Evolutionary conservation across 2,888 invertebrate species (phyloP), one percentile per base, ranked within the genome.

Genomic region (Drosophila merina): DNA sequence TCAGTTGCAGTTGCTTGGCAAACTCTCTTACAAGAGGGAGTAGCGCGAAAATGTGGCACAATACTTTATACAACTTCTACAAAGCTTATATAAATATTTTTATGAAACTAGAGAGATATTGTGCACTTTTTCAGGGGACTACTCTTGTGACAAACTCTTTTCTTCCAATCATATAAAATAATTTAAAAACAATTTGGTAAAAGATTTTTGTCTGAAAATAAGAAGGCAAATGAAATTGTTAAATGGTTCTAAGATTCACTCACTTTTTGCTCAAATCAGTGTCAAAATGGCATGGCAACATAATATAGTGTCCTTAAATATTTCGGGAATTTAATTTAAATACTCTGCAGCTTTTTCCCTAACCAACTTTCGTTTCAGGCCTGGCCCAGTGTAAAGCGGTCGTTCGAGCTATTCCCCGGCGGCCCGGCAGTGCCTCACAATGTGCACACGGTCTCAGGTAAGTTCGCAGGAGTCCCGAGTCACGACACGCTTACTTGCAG

Each of bases 391-490:
- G 86, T 90, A 52, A 91, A 89, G 82, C 90, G 87, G 62, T 83
- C 90, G 40, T 92, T 90, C 72, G 91, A 91, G 74, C 72, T 91
- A 25, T 88, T 86, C 50, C 85, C 90, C 38, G 75, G 45, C 48
- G 75, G 48, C 52, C 76, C 86, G 9, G 83, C 86, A 20, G 74
- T 87, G 70, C 83, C 87, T 44, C 78, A 86, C 72, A 81, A 88
- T 70, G 79, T 89, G 74, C 90, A 92, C 71, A 89, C 88, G 48
- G 91, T 92, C 50, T 85, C 90, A 89, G 91, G 91, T 91, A 90
- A 90, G 81, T 63, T 69, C 28, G 4, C 28, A 6, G 28, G 28
- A 20, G 20, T 20, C 20, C 20, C 2, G 20, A 20, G 2, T 20
- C 20, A 20, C 1, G 31, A 52, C 33, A 7, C 48, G 28, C 49